Evolutionary conservation across 2,797 vertebrate genomes (phyloP).

Genomic region (Chrysocyon brachyurus): DNA sequence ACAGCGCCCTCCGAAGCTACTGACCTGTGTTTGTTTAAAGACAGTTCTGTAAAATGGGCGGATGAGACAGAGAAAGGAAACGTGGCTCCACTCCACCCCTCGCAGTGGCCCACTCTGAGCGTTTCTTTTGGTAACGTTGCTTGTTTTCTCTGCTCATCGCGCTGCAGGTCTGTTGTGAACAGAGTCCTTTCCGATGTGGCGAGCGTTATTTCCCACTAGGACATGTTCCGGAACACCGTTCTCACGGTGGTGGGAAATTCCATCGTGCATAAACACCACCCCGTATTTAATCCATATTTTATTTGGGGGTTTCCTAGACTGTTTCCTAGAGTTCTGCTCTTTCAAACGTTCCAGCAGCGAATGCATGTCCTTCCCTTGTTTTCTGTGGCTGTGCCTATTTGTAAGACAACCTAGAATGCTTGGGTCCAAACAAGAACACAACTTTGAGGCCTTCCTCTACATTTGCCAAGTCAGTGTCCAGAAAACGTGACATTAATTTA

Average conservation of each 20-base stretch:
- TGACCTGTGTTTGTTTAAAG: fast-evolving
- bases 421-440: not conserved
- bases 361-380: not conserved
- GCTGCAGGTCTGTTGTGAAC: too few species aligned
- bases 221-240: fast-evolving
- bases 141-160: fast-evolving
- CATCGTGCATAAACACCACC: not conserved
- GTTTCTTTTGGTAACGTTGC: fast-evolving
- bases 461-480: not conserved
- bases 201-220: fast-evolving
- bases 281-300: fast-evolving
- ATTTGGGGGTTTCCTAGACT: not conserved
- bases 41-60: not conserved
- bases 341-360: not conserved
- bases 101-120: not conserved
- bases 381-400: not conserved
- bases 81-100: fast-evolving
- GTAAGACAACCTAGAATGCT: not conserved
- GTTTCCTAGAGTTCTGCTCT: not conserved
- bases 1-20: fast-evolving
- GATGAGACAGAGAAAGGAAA: fast-evolving
- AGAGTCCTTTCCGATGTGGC: fast-evolving
- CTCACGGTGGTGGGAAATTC: not conserved
- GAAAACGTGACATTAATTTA: not conserved
- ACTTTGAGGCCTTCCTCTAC: not conserved